Percentiles rank a stretch among this genome's conserved stretches.
phyloP scores from a whole-genome alignment of 2,888 invertebrate genomes.

The Pycnomerus fuliginosus region DNA sequence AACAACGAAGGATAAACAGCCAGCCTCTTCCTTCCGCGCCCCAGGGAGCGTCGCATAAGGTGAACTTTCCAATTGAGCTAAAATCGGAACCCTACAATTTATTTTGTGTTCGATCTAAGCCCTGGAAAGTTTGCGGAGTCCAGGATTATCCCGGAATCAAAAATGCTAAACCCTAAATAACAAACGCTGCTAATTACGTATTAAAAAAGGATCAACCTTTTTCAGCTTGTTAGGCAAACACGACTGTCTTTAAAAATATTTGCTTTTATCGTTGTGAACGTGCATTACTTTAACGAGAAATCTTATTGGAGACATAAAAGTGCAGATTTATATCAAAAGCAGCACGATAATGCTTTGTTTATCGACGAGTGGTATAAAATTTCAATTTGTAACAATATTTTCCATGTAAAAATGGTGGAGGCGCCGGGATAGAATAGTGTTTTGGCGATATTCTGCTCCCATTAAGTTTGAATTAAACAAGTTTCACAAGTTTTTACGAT shows the following conservation, averaged over 20 bases:
- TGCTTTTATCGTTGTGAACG: too few relatives aligned
- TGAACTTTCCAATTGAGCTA: too few relatives aligned
- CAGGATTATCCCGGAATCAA: constrained; percentile 31
- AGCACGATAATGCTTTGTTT: too few relatives aligned
- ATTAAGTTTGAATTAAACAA: constrained; percentile 16
- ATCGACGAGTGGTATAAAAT: too few relatives aligned
- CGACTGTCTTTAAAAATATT: too few relatives aligned
- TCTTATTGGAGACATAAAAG: constrained; percentile 12
- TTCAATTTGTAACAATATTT: too few relatives aligned
- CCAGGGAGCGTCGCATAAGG: too few relatives aligned
- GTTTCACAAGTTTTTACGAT: constrained; percentile 17
- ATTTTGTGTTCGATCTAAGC: too few relatives aligned
- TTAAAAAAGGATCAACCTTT: constrained; percentile 30
- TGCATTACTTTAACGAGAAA: constrained; percentile 15
- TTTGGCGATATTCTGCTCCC: constrained; percentile 14
- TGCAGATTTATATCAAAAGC: constrained; percentile 9
- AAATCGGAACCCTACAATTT: too few relatives aligned
- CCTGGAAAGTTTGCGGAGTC: too few relatives aligned
- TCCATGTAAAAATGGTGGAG: constrained; percentile 11
- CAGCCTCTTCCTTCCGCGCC: too few relatives aligned
- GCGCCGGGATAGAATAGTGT: constrained; percentile 7
- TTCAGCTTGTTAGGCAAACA: constrained; percentile 31
- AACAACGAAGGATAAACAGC: too few relatives aligned
- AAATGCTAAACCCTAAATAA: constrained; percentile 37
- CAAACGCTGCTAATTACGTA: constrained; percentile 37